phyloP scores from a whole-genome alignment of 2,797 vertebrate species.

The Cephalopachus bancanus region DNA sequence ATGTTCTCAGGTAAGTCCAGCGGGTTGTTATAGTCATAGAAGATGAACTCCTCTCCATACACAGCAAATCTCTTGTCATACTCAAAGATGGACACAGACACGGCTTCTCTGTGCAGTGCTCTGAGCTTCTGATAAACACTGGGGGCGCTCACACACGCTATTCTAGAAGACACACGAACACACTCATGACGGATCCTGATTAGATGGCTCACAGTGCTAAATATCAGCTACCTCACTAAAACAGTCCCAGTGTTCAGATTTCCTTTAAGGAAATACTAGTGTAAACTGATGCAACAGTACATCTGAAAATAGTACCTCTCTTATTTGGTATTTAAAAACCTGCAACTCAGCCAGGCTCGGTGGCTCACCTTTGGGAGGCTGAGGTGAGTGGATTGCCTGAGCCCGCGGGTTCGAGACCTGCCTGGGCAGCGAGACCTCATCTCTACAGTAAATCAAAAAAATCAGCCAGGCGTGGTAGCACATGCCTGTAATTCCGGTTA shows the following conservation, averaged over 20 bases:
- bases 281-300: neutral
- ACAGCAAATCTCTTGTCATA: conserved; percentile 95
- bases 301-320: neutral
- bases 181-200: neutral
- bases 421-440: no score
- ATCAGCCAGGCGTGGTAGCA: no score
- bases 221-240: neutral
- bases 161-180: conserved; percentile 87
- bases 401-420: no score
- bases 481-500: no score
- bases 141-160: conserved; percentile 95
- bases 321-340: conserved; percentile 31
- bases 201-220: rapidly evolving
- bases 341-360: neutral
- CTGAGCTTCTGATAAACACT: conserved; percentile 97
- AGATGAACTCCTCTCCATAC: conserved; percentile 95
- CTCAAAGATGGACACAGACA: conserved; percentile 92
- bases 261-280: neutral
- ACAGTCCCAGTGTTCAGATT: neutral
- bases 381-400: no score
- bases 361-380: no score
- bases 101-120: conserved; percentile 86
- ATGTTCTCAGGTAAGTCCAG: conserved; percentile 89
- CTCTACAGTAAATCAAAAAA: no score
- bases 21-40: conserved; percentile 96